A percentile compares a stretch with the other conserved stretches of the same genome.
Evolutionary conservation across 2,888 invertebrate genomes (phyloP).

Genomic region (Dexiosoma caninum): DNA sequence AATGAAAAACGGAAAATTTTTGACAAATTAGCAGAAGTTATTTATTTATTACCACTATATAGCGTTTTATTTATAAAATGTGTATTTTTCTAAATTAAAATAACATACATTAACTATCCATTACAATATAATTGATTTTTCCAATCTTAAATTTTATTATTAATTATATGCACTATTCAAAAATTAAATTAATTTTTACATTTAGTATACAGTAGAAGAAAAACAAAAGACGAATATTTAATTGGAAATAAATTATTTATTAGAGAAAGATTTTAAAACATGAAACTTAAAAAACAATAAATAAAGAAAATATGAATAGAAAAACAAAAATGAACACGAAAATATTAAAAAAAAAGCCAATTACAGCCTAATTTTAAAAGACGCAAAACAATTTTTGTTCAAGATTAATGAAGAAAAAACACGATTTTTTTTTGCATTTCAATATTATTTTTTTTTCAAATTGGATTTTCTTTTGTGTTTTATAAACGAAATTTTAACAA

Average conservation of each 20-base stretch:
- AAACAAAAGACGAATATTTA: background rate
- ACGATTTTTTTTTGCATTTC: no score
- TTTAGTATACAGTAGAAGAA: conserved; percentile 12
- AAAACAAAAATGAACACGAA: no score
- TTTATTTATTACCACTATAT: conserved; percentile 21
- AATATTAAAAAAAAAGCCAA: no score
- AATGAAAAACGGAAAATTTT: background rate
- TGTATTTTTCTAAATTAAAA: conserved; percentile 3
- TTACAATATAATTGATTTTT: conserved; percentile 19
- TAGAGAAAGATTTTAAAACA: background rate
- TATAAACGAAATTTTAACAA: conserved; percentile 15
- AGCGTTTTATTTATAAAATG: conserved; percentile 21
- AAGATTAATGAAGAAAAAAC: no score
- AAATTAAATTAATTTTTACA: background rate
- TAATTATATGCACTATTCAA: background rate
- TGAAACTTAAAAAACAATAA: background rate
- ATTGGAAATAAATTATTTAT: background rate
- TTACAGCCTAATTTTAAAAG: no score
- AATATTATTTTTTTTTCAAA: no score
- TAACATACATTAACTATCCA: conserved; percentile 22
- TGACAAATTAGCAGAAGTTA: conserved; percentile 16
- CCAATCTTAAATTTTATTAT: background rate
- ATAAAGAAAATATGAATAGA: background rate
- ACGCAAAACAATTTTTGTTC: background rate
- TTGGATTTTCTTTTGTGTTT: no score